Evolutionary conservation across 2,888 invertebrate genomes (phyloP).

Genomic region (Oscheius sp.): DNA sequence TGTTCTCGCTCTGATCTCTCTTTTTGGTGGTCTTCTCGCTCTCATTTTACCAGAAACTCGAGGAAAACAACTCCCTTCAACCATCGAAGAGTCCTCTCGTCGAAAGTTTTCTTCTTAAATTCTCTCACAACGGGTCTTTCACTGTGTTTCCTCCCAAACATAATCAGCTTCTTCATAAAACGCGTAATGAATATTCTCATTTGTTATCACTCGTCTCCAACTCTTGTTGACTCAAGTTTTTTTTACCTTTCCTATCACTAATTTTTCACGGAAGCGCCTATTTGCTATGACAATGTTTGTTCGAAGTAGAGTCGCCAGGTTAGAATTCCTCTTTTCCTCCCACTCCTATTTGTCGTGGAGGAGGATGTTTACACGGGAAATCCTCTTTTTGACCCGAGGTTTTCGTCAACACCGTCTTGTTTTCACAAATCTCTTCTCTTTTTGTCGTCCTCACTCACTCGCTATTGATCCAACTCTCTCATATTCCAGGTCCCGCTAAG

Average conservation of each 20-base stretch:
- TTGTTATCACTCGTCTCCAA: not conserved
- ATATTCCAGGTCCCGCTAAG: too few relatives aligned
- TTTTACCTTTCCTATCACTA: not conserved
- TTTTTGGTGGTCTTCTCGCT: conserved; percentile 18
- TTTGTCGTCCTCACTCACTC: not conserved
- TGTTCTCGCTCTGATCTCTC: conserved; percentile 17
- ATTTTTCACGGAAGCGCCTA: not conserved
- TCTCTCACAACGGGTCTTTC: not conserved
- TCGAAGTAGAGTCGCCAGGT: too few relatives aligned
- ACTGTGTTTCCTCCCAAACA: not conserved
- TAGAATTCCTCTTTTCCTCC: not conserved
- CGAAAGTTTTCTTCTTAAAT: conserved; percentile 5
- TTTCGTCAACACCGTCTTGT: conserved; percentile 8
- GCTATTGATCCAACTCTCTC: not conserved
- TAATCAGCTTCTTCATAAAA: not conserved
- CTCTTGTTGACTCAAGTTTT: not conserved
- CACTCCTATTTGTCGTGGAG: too few relatives aligned
- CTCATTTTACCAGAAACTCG: conserved; percentile 30
- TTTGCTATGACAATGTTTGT: not conserved
- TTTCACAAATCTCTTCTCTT: not conserved
- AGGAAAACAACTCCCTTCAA: conserved; percentile 15
- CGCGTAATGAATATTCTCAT: not conserved
- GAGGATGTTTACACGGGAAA: too few relatives aligned
- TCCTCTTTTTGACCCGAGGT: not conserved
- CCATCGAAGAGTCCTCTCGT: conserved; percentile 21